Evolutionary conservation across 2,797 vertebrate species (phyloP), one percentile per base, ranked within the genome.

Genomic region (Neomorphus geoffroyi): DNA sequence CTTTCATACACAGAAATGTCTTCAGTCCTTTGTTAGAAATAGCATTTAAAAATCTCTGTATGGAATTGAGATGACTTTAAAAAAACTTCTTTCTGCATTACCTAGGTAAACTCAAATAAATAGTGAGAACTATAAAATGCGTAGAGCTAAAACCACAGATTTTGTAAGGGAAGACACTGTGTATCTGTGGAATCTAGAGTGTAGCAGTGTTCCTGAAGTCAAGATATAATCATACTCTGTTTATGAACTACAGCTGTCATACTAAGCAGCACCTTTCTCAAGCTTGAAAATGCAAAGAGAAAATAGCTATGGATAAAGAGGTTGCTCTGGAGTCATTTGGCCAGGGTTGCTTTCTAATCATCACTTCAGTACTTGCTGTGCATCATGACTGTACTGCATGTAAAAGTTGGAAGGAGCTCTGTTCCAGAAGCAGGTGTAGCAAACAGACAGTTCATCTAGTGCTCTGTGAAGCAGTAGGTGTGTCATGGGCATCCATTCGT

Each of bases 251-350:
- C 26, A 86, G 11, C 28, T 74, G 10, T 69, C 19, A 51, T 23
- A 27, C 14, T 26, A 24, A 89, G 23, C 18, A 84, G 11, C 41
- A 66, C 12, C 16, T 66, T 79, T 82, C 43, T 80, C 35, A n/a
- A 62, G 33, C 39, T 43, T 70, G 72, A 48, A 80, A 77, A 54
- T 24, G 9, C 0, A 1, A 66, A 56, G 9, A 12, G 5, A 12
- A 3, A 27, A 7, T 6, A 57, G 18, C 11, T 35, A 0, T 5
- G 8, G 5, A 17, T 45, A 73, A 3, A 45, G 9, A 3, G 6
- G 1, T 32, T 75, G 10, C 35, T 90, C 16, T 67, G 57, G 33
- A 81, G 39, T 45, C 57, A 66, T 10, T 28, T 67, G 48, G 30
- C 26, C n/a, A 51, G 21, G 14, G 3, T 18, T 87, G 19, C 13